Evolutionary conservation across 2,888 invertebrate genomes (phyloP).

Genomic region (Cataglyphis altisquamis): DNA sequence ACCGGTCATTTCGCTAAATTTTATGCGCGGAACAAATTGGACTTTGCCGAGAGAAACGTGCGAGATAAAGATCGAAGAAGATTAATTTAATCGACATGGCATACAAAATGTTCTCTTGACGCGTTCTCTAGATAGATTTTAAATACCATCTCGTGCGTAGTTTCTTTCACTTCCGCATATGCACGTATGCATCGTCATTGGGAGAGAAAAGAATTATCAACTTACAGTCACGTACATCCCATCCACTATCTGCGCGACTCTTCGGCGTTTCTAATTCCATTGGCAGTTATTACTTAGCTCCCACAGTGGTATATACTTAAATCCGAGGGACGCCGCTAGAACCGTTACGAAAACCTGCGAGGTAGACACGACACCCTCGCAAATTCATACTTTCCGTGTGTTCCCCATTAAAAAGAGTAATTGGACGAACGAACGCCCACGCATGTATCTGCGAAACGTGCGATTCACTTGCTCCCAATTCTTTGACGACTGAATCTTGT

Average conservation of each 20-base stretch:
- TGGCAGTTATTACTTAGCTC: slow-evolving; percentile 74
- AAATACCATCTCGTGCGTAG: slow-evolving; percentile 24
- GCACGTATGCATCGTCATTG: slow-evolving; percentile 62
- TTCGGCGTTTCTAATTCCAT: slow-evolving; percentile 71
- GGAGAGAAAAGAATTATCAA: slow-evolving; percentile 58
- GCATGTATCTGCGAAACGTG: not conserved
- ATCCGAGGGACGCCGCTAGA: slow-evolving; percentile 63
- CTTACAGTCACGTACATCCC: slow-evolving; percentile 71
- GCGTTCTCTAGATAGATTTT: slow-evolving; percentile 24
- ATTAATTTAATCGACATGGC: slow-evolving; percentile 18
- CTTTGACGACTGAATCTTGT: not conserved
- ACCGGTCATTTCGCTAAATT: not conserved
- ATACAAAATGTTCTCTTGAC: slow-evolving; percentile 4
- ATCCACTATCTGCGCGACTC: slow-evolving; percentile 68
- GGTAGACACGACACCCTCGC: slow-evolving; percentile 54
- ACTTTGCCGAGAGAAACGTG: not conserved
- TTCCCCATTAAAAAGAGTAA: slow-evolving; percentile 32
- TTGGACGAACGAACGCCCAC: slow-evolving; percentile 12
- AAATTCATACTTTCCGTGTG: slow-evolving; percentile 52
- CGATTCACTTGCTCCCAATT: not conserved
- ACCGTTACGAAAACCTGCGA: slow-evolving; percentile 72
- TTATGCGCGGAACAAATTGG: slow-evolving; percentile 21
- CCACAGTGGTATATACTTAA: slow-evolving; percentile 73
- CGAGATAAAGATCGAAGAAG: slow-evolving; percentile 17
- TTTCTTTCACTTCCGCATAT: slow-evolving; percentile 61